phyloP scores from a whole-genome alignment of 2,797 vertebrate genomes.

The Columba guinea region DNA sequence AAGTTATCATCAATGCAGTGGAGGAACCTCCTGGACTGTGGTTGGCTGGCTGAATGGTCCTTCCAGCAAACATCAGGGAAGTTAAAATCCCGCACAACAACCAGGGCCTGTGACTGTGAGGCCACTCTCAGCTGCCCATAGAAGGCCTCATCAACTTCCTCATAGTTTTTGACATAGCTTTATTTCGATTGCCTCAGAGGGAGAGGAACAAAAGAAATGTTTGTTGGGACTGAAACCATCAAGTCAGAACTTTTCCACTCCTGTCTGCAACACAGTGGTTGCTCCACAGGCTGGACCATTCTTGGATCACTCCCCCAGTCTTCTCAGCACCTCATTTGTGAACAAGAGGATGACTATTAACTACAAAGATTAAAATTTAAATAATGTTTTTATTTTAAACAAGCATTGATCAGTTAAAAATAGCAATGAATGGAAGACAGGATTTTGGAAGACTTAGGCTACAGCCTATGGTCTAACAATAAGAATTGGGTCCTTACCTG shows the following conservation, averaged over 20 bases:
- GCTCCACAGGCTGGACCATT: not conserved
- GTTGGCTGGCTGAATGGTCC: no score
- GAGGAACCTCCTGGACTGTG: no score
- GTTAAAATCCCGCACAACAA: no score
- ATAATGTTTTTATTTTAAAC: not conserved
- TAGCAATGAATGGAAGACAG: not conserved
- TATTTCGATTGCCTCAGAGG: not conserved
- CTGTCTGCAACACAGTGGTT: not conserved
- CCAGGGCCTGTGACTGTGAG: no score
- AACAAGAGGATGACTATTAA: not conserved
- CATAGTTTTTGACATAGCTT: not conserved
- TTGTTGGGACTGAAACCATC: not conserved
- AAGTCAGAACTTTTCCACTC: not conserved
- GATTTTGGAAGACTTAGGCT: not conserved
- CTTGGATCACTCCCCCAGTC: not conserved
- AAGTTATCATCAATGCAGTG: no score
- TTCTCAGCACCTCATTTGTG: not conserved
- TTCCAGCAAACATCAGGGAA: no score
- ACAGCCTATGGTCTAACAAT: not conserved
- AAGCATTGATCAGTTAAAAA: not conserved
- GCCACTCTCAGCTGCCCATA: no score
- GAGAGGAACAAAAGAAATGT: not conserved
- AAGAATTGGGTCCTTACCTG: not conserved
- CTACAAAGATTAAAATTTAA: not conserved
- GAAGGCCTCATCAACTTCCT: no score